Percentiles rank a stretch among this genome's conserved stretches.
Conservation (phyloP, 2,888 invertebrate genomes). For the Gordius sp. region DNA sequence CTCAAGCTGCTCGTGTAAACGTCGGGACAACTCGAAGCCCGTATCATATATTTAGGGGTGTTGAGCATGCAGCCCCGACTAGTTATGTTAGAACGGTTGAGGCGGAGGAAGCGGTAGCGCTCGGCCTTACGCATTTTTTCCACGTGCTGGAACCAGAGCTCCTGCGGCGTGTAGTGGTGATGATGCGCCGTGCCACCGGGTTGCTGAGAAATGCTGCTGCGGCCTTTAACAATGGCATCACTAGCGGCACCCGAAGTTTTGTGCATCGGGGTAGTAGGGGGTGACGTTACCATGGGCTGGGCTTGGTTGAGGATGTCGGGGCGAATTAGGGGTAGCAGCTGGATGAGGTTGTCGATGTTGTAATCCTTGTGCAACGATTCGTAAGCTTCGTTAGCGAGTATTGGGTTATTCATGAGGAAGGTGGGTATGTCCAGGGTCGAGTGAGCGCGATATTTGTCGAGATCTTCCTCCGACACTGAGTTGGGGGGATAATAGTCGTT, state of each 20-base stretch:
- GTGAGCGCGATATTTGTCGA: constrained; percentile 18
- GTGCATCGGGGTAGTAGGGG: background rate
- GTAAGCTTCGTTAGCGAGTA: constrained; percentile 6
- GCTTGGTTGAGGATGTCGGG: background rate
- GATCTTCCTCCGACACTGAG: constrained; percentile 17
- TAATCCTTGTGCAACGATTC: constrained; percentile 14
- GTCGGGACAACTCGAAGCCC: constrained; percentile 66
- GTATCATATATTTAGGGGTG: constrained; percentile 47
- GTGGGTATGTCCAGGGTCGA: constrained; percentile 17
- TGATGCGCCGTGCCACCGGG: too few relatives aligned
- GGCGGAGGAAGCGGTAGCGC: constrained; percentile 33
- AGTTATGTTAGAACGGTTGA: constrained; percentile 39
- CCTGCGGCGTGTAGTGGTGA: background rate
- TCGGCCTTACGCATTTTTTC: constrained; percentile 9
- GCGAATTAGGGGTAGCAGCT: background rate
- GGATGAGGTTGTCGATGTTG: constrained; percentile 6
- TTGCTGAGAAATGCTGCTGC: too few relatives aligned
- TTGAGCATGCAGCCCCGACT: constrained; percentile 61
- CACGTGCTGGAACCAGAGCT: background rate
- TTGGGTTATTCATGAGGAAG: background rate
- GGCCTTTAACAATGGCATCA: too few relatives aligned
- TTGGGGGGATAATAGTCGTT: background rate
- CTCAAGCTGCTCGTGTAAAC: constrained; percentile 54
- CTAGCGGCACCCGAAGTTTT: background rate
- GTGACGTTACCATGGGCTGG: background rate